Base-by-base conservation (phyloP, 2,888 invertebrate genomes). In the Lasius platythorax region DNA sequence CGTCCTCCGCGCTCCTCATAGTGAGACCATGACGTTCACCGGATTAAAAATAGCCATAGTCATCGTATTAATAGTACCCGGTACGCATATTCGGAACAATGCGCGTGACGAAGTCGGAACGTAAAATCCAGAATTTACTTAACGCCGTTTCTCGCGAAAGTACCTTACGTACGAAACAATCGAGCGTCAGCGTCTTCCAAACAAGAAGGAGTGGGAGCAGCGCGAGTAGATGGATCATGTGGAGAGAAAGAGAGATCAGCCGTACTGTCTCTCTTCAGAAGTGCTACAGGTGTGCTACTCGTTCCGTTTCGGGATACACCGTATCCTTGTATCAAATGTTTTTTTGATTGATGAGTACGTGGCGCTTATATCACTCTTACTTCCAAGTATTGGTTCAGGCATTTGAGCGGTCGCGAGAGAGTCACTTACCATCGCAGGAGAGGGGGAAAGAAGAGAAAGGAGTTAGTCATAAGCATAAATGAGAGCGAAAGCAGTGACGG, bases 11-110 rank as follows among this genome's bases (percentile, higher is more conserved):
- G 40, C 50, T 64, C 70, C n/a, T 58, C 66, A 64, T 30, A 74
- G 68, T 23, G 43, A 70, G 61, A 23, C 37, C 30, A 75, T 88
- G 88, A 88, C 87, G 85, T 89, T 86, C 79, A 58, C 67, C 33
- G 46, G 53, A 85, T 86, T 90, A 90, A 90, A 91, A 92, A 93
- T 93, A 93, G 88, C 76, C 81, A 37, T 75, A 84, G 53, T 75
- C 53, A 58, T 68, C 66, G 87, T 92, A 91, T 93, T 93, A 91
- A 89, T 92, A 93, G 92, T 88, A 4, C 5, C 0, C 46, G 37
- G 28, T 33, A 18, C 23, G 43, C 18, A 15, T 53, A 58, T 61
- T 61, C 33, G 58, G 37, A 43, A 67, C 43, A 30, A 56, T 56
- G 15, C 5, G 6, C 11, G 6, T 33, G 53, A 50, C 30, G 37